A percentile compares a stretch with the other conserved stretches of the same genome.
These are phyloP conservation scores for Lagenorhynchus albirostris DNA, from an alignment of 2,113 vertebrate species.

Conservation along the genomic window DNA sequence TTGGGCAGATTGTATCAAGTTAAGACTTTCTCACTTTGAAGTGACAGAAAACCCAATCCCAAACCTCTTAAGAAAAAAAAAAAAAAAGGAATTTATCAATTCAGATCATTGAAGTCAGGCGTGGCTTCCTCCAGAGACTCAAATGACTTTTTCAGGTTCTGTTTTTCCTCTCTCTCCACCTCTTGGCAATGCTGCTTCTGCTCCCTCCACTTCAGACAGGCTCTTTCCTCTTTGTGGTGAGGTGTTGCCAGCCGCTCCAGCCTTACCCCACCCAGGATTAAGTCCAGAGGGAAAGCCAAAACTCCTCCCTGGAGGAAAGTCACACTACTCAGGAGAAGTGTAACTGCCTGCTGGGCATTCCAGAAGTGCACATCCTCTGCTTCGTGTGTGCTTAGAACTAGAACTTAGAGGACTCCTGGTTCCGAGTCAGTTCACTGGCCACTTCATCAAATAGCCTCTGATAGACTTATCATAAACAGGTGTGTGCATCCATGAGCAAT, in stretches of 20 bases:
- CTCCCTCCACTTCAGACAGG: not conserved
- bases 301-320: not conserved
- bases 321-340: not conserved
- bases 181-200: not conserved
- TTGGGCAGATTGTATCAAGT: not conserved
- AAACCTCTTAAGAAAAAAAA: not conserved
- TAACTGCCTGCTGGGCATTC: not conserved
- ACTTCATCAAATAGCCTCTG: not conserved
- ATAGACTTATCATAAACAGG: not conserved
- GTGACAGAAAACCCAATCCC: not conserved
- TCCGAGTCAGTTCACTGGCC: not conserved
- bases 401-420: not conserved
- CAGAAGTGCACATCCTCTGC: not conserved
- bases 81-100: not conserved
- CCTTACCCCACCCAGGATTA: not conserved
- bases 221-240: not conserved
- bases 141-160: not conserved
- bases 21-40: slow-evolving; percentile 11
- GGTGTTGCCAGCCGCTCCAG: not conserved
- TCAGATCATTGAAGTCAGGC: not conserved
- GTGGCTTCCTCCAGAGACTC: not conserved
- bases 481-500: not conserved
- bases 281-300: not conserved
- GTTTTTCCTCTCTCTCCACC: not conserved
- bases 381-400: not conserved